Base-by-base conservation (phyloP, 2,888 invertebrate genomes). In the Drosophila emarginata region DNA sequence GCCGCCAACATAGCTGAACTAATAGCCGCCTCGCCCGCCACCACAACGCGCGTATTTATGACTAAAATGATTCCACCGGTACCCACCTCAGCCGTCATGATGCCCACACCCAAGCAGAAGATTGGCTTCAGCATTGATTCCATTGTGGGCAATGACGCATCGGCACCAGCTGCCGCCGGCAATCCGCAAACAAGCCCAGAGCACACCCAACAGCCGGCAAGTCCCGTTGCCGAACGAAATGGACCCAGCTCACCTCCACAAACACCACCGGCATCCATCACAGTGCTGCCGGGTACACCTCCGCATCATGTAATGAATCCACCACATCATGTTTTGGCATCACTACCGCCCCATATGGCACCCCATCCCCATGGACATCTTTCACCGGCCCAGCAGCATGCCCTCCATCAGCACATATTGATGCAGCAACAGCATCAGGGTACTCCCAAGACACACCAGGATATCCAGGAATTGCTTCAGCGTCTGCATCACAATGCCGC, bases 41-140 rank as follows among this genome's bases (percentile, higher is more conserved):
- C 62, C 64, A 50, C 62, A 78, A 77, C 78, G 81, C 87, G 87
- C 87, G 84, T 88, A 90, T 91, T 89, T 89, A 91, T 92, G 92
- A 91, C 91, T 91, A 92, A 91, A 88, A 97, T 97, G 97, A 97
- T 97, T 97, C 97, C 97, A 94, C 95, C 97, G 94, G 96, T 97
- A 94, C 97, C 97, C 94, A 96, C 97, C 92, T 96, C 97, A 93
- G 95, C 97, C 93, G 95, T 96, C 93, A 96, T 97, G 93, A 95
- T 97, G 94, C 96, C 97, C 91, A 92, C 91, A 85, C 96, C 97
- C 90, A 97, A 97, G 93, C 97, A 97, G 89, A 97, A 97, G 93
- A 97, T 98, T 92, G 97, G 97, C 92, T 98, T 98, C 92, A 97
- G 97, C 90, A 98, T 98, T 93, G 98, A 97, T 93, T 97, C 97